These are phyloP conservation scores for Mustela lutreola DNA, from an alignment of 2,113 vertebrate genomes.

Conservation along the genomic window DNA sequence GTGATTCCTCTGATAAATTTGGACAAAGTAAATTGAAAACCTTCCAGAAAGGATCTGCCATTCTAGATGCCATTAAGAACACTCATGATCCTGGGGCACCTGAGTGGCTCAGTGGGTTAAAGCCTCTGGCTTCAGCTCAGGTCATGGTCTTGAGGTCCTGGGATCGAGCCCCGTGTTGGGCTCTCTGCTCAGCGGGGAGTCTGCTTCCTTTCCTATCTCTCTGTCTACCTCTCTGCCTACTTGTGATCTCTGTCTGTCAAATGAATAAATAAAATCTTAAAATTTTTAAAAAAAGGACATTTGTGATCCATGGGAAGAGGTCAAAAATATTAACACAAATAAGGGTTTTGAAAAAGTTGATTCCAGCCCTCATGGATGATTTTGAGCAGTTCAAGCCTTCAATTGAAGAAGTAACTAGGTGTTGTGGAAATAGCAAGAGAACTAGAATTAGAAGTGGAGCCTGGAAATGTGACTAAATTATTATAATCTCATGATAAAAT, in stretches of 20 bases:
- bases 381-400: background rate
- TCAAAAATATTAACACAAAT: background rate
- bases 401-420: background rate
- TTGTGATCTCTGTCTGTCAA: no score
- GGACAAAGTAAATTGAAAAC: background rate
- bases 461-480: background rate
- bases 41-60: background rate
- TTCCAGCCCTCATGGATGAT: background rate
- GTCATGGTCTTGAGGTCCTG: no score
- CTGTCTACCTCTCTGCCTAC: no score
- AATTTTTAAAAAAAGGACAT: background rate
- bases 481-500: background rate
- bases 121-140: no score
- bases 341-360: background rate
- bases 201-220: no score
- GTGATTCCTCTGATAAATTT: background rate
- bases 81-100: background rate
- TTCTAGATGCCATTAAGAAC: background rate
- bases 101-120: no score
- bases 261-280: no score
- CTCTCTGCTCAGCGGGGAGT: no score
- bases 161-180: no score
- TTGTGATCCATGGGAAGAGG: background rate
- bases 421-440: background rate
- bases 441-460: background rate